A percentile compares a stretch with the other conserved stretches of the same genome.
Conservation (phyloP, 2,888 invertebrate genomes). For the Horisme vitalbata region DNA sequence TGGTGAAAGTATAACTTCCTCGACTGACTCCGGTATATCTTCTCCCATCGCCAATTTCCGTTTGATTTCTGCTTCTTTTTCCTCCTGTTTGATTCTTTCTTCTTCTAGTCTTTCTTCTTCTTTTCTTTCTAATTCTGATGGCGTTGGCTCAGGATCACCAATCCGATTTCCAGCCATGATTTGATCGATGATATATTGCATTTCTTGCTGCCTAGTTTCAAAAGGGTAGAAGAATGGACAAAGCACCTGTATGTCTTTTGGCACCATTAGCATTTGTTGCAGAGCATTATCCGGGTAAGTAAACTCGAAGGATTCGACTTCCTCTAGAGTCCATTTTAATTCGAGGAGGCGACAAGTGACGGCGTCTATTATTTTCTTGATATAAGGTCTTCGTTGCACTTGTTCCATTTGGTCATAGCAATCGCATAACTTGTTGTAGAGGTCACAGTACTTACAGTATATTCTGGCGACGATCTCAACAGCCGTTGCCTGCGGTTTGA, state of each 20-base stretch:
- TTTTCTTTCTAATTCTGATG: slow-evolving; percentile 55
- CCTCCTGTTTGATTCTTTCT: slow-evolving; percentile 49
- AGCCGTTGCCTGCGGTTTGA: slow-evolving; percentile 74
- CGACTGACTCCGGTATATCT: slow-evolving; percentile 47
- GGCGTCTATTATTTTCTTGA: slow-evolving; percentile 83
- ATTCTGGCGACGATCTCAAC: slow-evolving; percentile 76
- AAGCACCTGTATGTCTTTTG: slow-evolving; percentile 85
- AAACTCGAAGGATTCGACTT: slow-evolving; percentile 83
- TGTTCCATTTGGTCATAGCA: slow-evolving; percentile 85
- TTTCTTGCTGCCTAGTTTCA: slow-evolving; percentile 75
- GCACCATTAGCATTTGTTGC: slow-evolving; percentile 86
- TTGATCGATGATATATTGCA: slow-evolving; percentile 72
- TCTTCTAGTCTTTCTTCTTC: slow-evolving; percentile 57
- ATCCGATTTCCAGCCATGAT: slow-evolving; percentile 68
- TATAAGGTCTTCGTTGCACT: slow-evolving; percentile 81
- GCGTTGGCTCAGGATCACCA: slow-evolving; percentile 63
- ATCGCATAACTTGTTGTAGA: slow-evolving; percentile 81
- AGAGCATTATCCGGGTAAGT: slow-evolving; percentile 89
- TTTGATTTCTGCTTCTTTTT: slow-evolving; percentile 56
- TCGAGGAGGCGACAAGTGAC: slow-evolving; percentile 83
- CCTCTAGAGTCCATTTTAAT: slow-evolving; percentile 80
- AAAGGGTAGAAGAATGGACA: slow-evolving; percentile 85
- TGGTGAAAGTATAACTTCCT: slow-evolving; percentile 47
- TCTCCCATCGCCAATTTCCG: slow-evolving; percentile 56
- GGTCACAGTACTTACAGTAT: slow-evolving; percentile 76